A percentile compares a stretch with the other conserved stretches of the same genome.
Evolutionary conservation across 1,140 invertebrate species (phyloP).

Genomic region (Drosophila mauritiana): DNA sequence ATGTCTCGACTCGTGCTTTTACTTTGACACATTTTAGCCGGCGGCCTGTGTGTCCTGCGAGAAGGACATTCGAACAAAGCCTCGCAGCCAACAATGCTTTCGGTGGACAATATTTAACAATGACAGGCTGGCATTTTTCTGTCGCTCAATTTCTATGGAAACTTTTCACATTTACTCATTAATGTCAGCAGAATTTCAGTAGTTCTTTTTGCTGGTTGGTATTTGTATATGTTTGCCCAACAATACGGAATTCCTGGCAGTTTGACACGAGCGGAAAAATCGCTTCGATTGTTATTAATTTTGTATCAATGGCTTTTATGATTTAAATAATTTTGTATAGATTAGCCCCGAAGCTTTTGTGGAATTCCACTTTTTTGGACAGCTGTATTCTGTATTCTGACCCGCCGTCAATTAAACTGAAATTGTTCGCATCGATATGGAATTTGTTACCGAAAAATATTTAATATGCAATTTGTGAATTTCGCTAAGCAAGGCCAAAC

Average conservation of each 20-base stretch:
- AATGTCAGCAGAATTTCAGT: conserved; percentile 42
- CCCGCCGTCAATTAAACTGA: conserved; percentile 37
- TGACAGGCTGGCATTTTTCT: conserved; percentile 21
- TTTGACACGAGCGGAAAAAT: conserved; percentile 31
- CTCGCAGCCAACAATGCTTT: not conserved
- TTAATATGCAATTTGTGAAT: conserved; percentile 54
- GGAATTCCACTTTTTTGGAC: conserved; percentile 6
- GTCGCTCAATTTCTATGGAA: conserved; percentile 47
- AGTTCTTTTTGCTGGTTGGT: conserved; percentile 11
- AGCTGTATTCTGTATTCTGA: conserved; percentile 4
- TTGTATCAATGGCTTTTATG: conserved; percentile 19
- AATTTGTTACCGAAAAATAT: conserved; percentile 30
- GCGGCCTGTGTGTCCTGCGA: not conserved
- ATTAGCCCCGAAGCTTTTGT: conserved; percentile 24
- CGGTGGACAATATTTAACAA: conserved; percentile 21
- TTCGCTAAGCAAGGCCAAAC: not conserved
- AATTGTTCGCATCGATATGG: not conserved
- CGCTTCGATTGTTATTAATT: conserved; percentile 43
- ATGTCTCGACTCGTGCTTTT: not conserved
- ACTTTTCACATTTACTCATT: conserved; percentile 66
- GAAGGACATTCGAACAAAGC: conserved; percentile 14
- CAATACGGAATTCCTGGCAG: conserved; percentile 23
- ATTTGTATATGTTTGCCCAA: conserved; percentile 32
- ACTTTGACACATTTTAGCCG: not conserved
- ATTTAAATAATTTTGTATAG: conserved; percentile 8